Conservation (phyloP, 2,888 invertebrate species). For the Margaritifera margaritifera region DNA sequence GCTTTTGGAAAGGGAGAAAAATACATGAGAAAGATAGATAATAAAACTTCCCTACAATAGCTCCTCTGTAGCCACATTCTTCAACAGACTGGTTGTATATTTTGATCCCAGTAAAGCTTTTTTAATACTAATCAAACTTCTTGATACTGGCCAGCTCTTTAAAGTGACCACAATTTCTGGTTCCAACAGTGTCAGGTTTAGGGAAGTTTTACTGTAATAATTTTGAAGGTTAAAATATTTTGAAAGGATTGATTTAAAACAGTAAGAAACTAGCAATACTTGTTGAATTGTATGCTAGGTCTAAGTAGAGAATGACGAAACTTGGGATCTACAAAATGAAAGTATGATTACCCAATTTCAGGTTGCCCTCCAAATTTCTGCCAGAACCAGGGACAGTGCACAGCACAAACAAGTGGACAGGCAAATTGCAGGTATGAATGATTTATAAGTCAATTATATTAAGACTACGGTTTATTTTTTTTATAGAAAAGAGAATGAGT, state of each 20-base stretch:
- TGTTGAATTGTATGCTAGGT: background rate
- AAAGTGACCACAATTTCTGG: no score
- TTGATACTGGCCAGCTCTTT: no score
- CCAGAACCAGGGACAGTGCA: constrained; percentile 52
- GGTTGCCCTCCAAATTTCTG: constrained; percentile 50
- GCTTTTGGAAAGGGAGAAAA: no score
- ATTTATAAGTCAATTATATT: background rate
- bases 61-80: background rate
- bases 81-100: background rate
- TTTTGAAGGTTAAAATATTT: background rate
- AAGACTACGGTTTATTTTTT: background rate
- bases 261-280: background rate
- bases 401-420: constrained; percentile 18
- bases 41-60: no score
- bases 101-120: no score
- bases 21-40: no score
- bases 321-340: constrained; percentile 3
- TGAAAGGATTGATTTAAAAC: background rate
- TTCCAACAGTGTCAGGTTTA: no score
- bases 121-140: no score
- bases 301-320: background rate
- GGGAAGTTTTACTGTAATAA: no score
- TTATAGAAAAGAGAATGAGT: no score
- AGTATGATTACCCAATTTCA: constrained; percentile 3
- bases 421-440: constrained; percentile 33